Evolutionary conservation across 2,113 vertebrate species (phyloP).

Genomic region (Polypterus senegalus): DNA sequence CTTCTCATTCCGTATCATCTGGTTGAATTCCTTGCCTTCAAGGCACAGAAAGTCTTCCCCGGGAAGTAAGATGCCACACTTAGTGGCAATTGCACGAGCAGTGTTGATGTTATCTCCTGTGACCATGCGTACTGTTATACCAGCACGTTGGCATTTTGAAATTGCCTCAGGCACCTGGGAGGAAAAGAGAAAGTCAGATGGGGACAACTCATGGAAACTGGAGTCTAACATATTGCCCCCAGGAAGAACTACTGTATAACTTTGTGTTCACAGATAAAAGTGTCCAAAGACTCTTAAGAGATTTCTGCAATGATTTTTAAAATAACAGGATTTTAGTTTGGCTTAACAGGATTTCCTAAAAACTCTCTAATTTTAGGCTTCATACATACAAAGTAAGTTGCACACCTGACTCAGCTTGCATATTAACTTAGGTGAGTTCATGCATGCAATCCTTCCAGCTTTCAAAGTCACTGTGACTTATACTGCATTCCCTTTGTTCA

Average conservation of each 20-base stretch:
- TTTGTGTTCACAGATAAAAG: no score
- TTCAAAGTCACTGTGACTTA: no score
- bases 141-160: slow-evolving; percentile 75
- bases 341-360: no score
- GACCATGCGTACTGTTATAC: slow-evolving; percentile 94
- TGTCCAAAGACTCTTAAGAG: no score
- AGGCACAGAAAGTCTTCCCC: slow-evolving; percentile 84
- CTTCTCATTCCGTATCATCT: slow-evolving; percentile 86
- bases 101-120: slow-evolving; percentile 97
- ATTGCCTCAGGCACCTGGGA: slow-evolving; percentile 82
- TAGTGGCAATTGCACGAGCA: slow-evolving; percentile 84
- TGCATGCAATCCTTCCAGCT: slow-evolving; percentile 10
- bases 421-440: not conserved
- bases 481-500: slow-evolving; percentile 9
- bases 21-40: slow-evolving; percentile 95
- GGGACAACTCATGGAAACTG: not conserved
- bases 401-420: no score
- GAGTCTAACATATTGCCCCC: no score
- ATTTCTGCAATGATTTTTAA: no score
- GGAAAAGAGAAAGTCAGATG: not conserved
- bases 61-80: slow-evolving; percentile 83
- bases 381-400: no score
- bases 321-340: no score
- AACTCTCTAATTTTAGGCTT: no score
- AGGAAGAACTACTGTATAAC: no score